phyloP scores from a whole-genome alignment of 1,140 invertebrate genomes.

The Lordiphosa clarofinis region DNA sequence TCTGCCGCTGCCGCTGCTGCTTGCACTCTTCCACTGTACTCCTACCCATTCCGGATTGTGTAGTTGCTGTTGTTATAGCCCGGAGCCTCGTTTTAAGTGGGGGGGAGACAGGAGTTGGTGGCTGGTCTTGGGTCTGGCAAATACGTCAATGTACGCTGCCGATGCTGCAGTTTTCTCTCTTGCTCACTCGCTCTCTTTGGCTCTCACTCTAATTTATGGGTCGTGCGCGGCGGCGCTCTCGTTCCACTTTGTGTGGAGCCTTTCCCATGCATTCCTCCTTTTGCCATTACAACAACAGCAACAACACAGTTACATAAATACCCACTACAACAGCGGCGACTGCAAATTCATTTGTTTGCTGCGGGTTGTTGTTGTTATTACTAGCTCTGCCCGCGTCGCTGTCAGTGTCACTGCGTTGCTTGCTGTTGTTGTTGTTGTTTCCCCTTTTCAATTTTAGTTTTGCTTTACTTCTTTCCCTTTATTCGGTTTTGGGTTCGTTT shows the following conservation, averaged over 20 bases:
- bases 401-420: slow-evolving; percentile 47
- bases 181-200: neutral
- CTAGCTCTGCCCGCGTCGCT: slow-evolving; percentile 49
- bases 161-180: slow-evolving; percentile 5
- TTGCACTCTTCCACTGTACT: slow-evolving; percentile 23
- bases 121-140: slow-evolving; percentile 60
- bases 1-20: slow-evolving; percentile 6
- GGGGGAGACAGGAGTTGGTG: slow-evolving; percentile 21
- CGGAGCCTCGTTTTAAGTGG: slow-evolving; percentile 37
- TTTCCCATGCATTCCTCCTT: slow-evolving; percentile 36
- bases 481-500: slow-evolving; percentile 40
- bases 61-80: slow-evolving; percentile 28
- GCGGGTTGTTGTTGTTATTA: slow-evolving; percentile 29
- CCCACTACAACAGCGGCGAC: slow-evolving; percentile 36
- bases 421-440: slow-evolving; percentile 1
- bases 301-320: slow-evolving; percentile 71
- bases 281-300: slow-evolving; percentile 31
- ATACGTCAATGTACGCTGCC: slow-evolving; percentile 57
- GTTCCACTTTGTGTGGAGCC: slow-evolving; percentile 44
- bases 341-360: slow-evolving; percentile 68
- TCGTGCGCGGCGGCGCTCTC: slow-evolving; percentile 47
- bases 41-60: slow-evolving; percentile 25
- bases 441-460: slow-evolving; percentile 69
- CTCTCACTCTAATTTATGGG: slow-evolving; percentile 69
- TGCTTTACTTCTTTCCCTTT: slow-evolving; percentile 49